Evolutionary conservation across 2,888 invertebrate species (phyloP).

Genomic region (Acanthosepion lycidas): DNA sequence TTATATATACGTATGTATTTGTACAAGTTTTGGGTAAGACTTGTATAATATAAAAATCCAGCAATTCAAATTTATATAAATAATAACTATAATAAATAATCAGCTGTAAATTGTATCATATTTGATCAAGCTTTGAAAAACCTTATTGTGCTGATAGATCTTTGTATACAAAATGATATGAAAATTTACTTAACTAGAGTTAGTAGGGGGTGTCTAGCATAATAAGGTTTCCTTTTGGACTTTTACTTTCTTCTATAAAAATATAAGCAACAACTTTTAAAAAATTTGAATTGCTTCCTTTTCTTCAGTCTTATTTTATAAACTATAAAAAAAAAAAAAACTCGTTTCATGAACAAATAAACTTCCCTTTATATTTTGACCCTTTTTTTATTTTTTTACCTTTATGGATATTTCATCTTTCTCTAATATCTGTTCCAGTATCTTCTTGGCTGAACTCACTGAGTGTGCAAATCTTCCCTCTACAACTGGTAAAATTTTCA

Average conservation of each 20-base stretch:
- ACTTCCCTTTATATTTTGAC: not conserved
- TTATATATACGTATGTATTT: slow-evolving; percentile 11
- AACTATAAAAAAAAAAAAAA: not conserved
- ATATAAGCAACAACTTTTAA: not conserved
- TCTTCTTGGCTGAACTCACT: slow-evolving; percentile 59
- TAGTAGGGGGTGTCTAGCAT: not conserved
- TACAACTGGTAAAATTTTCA: slow-evolving; percentile 61
- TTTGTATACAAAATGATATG: too few relatives aligned
- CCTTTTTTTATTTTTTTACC: not conserved
- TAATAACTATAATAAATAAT: too few relatives aligned
- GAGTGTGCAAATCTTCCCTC: slow-evolving; percentile 55
- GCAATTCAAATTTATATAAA: too few relatives aligned
- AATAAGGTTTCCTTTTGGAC: not conserved
- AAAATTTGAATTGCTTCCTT: not conserved
- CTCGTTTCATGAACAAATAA: not conserved
- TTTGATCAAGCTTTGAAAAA: too few relatives aligned
- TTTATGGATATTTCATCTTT: not conserved
- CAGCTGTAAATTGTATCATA: too few relatives aligned
- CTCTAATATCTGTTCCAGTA: slow-evolving; percentile 54
- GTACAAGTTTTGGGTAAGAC: not conserved
- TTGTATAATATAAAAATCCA: too few relatives aligned
- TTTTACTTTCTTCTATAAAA: not conserved
- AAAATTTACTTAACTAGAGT: too few relatives aligned
- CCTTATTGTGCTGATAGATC: too few relatives aligned
- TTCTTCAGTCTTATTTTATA: not conserved